These are phyloP conservation scores for Cebidichthys violaceus DNA, from an alignment of 2,113 vertebrate genomes.

Conservation along the genomic window DNA sequence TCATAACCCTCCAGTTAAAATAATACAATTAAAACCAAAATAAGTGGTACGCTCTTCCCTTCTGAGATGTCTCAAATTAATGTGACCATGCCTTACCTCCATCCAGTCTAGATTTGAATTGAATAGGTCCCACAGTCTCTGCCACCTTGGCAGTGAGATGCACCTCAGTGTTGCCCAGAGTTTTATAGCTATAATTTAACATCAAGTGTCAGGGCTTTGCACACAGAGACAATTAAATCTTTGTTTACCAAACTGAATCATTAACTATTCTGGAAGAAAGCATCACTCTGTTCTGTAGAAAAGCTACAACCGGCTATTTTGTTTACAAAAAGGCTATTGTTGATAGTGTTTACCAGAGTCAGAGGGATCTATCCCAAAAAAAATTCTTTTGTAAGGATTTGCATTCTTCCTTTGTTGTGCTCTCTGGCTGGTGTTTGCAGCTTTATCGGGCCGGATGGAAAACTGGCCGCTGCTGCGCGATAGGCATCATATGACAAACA, in stretches of 20 bases:
- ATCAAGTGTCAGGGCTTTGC: slow-evolving; percentile 78
- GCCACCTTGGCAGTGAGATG: slow-evolving; percentile 54
- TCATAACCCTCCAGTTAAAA: neutral
- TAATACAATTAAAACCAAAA: neutral
- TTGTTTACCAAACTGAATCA: slow-evolving; percentile 73
- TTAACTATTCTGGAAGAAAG: slow-evolving; percentile 58
- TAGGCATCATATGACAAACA: slow-evolving; percentile 50
- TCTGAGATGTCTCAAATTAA: slow-evolving; percentile 11
- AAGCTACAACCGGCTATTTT: slow-evolving; percentile 41
- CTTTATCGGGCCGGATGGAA: slow-evolving; percentile 44
- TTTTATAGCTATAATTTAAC: slow-evolving; percentile 79
- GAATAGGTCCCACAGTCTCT: slow-evolving; percentile 37
- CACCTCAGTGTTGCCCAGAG: slow-evolving; percentile 43
- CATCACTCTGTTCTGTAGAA: slow-evolving; percentile 30
- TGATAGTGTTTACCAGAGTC: slow-evolving; percentile 40
- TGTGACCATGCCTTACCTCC: slow-evolving; percentile 26
- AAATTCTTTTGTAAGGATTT: slow-evolving; percentile 54
- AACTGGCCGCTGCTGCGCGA: slow-evolving; percentile 19
- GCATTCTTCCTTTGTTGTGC: slow-evolving; percentile 58
- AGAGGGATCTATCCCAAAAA: slow-evolving; percentile 26
- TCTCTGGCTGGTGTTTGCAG: slow-evolving; percentile 44
- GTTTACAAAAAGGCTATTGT: slow-evolving; percentile 59
- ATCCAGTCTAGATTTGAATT: slow-evolving; percentile 12
- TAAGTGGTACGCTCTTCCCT: neutral
- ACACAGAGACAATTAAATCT: slow-evolving; percentile 72